Base-by-base conservation (phyloP, 2,113 vertebrate genomes). In the Bolborhynchus lineola region DNA sequence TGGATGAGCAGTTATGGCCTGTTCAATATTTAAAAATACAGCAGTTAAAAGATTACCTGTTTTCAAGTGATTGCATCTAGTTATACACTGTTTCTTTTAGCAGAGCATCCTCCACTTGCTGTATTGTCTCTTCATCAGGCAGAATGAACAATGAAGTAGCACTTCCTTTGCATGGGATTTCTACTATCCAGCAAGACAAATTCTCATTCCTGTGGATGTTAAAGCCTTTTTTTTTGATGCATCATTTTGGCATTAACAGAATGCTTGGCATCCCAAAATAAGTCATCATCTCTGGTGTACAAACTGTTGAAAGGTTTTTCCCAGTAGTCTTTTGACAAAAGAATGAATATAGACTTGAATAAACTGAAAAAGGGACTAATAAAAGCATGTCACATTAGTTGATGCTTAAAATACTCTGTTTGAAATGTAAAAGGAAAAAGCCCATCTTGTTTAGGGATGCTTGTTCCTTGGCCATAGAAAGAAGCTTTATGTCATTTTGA, bases 181-280 rank as follows among this genome's bases (percentile, higher is more conserved):
- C 93, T 82, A 97, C 79, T 52, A 97, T 55, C 7, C 95, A 93
- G 47, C 94, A 97, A 72, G 46, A 74, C 19, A 97, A 42, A 1
- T 13, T 42, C 17, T 93, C 6, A 28, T 97, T 98, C 17, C 65
- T 82, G 42, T 98, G 96, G 79, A 97, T 88, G 9, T 97, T 82
- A 7, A 71, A 97, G 10, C n/a, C 6, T 2, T 97, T 97, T 55
- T 0, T 28, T 70, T 26, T 90, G 69, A 17, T 33, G 96, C 99
- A 99, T 99, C 98, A 99, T 99, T 96, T 98, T 93, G 65, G 99
- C 98, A 52, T 94, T 18, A 23, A 99, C 97, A 3, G 41, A 96
- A 70, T 92, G 98, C 10, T 26, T 57, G 37, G 67, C 70, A 23
- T 97, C 97, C 95, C 99, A 92, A 1, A 92, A 59, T 95, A 99